Evolutionary conservation across 2,113 vertebrate genomes (phyloP), one percentile per base, ranked within the genome.

Genomic region (Gyps fulvus): DNA sequence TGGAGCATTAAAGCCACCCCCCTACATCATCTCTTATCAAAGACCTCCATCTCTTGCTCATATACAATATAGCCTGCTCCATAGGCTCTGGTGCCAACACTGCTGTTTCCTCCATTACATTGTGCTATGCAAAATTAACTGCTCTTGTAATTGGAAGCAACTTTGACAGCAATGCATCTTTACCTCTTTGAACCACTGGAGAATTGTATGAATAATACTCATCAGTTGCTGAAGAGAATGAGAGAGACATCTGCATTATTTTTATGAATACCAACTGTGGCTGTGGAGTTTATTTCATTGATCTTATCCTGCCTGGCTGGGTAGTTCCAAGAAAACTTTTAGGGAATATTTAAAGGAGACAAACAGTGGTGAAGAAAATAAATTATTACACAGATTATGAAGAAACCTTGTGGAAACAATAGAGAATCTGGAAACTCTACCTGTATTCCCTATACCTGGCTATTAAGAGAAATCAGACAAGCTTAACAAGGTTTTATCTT

Each of bases 1-100:
- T 87, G 78, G 58, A 96, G 78, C 90, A 97, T 94, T 96, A 95
- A 95, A 96, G 70, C 81, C 95, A 90, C 73, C 87, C 36, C 72
- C 26, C 73, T 91, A 42, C 84, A 95, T 73, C 95, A 90, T 86
- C 79, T 94, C 66, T 90, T 94, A 91, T 92, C 84, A 95, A 95
- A 95, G 95, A 88, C 74, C 62, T 94, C 58, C 85, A 83, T 94
- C 90, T 90, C 71, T 95, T 93, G 90, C 93, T 93, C 62, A 66
- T 86, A 49, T 45, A 69, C 78, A 85, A 87, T 77, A 79, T 77
- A 83, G 20, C 17, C 71, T 90, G 71, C 25, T 88, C 31, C 82
- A n/a, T 49, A 52, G 61, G 66, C 34, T 90, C 66, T 42, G 76
- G 25, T 81, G 50, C 58, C 74, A 96, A n/a, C 40, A 57, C n/a